These are phyloP conservation scores for Xiphydria camelus DNA, from an alignment of 2,888 invertebrate genomes.

Conservation along the genomic window DNA sequence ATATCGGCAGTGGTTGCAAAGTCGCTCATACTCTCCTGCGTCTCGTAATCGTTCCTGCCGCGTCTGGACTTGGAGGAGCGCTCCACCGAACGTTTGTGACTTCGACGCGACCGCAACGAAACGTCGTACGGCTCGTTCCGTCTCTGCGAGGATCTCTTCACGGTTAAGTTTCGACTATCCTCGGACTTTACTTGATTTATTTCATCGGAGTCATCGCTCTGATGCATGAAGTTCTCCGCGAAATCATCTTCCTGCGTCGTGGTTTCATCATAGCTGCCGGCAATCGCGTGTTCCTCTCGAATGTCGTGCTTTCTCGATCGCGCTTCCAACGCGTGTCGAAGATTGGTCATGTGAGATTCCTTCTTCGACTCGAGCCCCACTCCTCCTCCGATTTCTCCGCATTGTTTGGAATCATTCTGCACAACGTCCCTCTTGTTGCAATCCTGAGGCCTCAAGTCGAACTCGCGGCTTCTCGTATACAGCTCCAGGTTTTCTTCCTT, in stretches of 20 bases:
- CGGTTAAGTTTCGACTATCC: conserved; percentile 41
- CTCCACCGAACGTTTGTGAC: conserved; percentile 35
- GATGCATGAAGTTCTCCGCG: conserved; percentile 11
- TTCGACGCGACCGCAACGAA: conserved; percentile 35
- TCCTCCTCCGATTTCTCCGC: neutral
- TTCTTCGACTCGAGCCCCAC: neutral
- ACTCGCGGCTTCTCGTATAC: too few relatives aligned
- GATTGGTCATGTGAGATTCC: conserved; percentile 5
- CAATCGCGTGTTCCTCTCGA: conserved; percentile 3
- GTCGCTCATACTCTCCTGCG: neutral
- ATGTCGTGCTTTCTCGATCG: conserved; percentile 4
- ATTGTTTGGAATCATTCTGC: too few relatives aligned
- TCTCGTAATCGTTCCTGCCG: neutral
- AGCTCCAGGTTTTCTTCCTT: too few relatives aligned
- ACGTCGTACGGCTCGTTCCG: conserved; percentile 23
- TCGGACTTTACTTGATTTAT: conserved; percentile 34
- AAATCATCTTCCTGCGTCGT: conserved; percentile 11
- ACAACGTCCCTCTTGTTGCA: neutral
- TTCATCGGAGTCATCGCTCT: conserved; percentile 22
- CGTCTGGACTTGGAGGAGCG: conserved; percentile 14
- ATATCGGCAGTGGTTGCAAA: neutral
- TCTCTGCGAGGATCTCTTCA: conserved; percentile 39
- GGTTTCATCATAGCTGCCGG: conserved; percentile 7
- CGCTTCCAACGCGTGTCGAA: neutral
- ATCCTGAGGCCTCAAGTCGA: neutral